Conservation (phyloP, 2,113 vertebrate species). For the Syngnathus scovelli region DNA sequence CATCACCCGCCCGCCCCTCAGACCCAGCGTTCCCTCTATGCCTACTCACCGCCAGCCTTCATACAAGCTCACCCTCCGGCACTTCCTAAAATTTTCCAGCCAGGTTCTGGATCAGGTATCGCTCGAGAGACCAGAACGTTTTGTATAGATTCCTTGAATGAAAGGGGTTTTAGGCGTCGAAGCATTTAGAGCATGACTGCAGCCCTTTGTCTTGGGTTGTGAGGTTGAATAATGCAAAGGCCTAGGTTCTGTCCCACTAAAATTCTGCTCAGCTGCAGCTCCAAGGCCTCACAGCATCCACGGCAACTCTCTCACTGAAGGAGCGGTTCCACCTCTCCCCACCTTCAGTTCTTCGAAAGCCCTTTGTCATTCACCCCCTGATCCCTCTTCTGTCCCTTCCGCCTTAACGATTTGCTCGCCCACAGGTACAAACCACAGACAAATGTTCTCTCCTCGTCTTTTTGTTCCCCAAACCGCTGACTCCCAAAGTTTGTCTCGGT, state of each 20-base stretch:
- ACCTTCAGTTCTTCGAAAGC: slow-evolving; percentile 30
- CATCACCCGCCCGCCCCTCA: slow-evolving; percentile 20
- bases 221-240: neutral
- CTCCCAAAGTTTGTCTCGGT: neutral
- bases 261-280: slow-evolving; percentile 24
- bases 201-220: too few species aligned
- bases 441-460: neutral
- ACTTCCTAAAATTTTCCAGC: slow-evolving; percentile 75
- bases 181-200: too few species aligned
- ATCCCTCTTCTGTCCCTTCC: slow-evolving; percentile 19
- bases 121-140: neutral
- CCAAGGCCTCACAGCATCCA: slow-evolving; percentile 53
- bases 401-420: slow-evolving; percentile 23
- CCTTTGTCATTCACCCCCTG: slow-evolving; percentile 23
- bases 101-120: slow-evolving; percentile 65
- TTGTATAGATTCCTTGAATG: neutral
- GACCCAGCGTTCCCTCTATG: slow-evolving; percentile 43
- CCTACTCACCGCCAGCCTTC: slow-evolving; percentile 63
- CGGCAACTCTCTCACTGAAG: slow-evolving; percentile 39
- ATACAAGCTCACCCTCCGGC: slow-evolving; percentile 61
- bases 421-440: slow-evolving; percentile 45
- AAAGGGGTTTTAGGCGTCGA: neutral
- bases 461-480: fast-evolving
- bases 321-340: slow-evolving; percentile 21
- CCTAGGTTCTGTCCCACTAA: neutral